Evolutionary conservation across 2,113 vertebrate species (phyloP), one percentile per base, ranked within the genome.

Genomic region (Seriola quinqueradiata): DNA sequence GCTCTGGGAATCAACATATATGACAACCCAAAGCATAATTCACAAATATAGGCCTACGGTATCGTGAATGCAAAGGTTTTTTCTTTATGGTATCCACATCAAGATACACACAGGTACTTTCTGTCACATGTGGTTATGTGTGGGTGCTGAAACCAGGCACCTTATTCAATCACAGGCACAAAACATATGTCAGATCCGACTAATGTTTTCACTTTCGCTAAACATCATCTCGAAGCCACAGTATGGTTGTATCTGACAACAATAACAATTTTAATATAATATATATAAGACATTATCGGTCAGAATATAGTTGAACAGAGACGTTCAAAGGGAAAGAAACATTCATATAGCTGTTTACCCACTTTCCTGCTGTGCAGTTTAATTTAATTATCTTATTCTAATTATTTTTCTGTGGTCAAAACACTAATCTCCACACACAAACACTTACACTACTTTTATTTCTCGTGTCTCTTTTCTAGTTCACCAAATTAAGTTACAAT

Each of bases 321-420:
- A 13, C 13, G 65, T 54, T 73, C 28, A 42, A 59, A 64, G 14
- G 1, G 28, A 77, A 44, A 38, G 3, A 70, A 67, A 76, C 9
- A n/a, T 32, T 42, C 17, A 34, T 19, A 10, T 25, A 17, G 21
- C 19, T 59, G 8, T 79, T 66, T 66, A 63, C n/a, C 25, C 55
- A 3, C n/a, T 25, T 1, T 52, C 28, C 4, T 16, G 23, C 50
- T 32, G 7, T 4, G 17, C 40, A 16, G 36, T 50, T 32, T 48
- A 16, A 78, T 73, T 68, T 14, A 54, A 68, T 61, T 42, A 16
- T 44, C 8, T 12, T 23, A 7, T 48, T 48, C 16, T 21, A 8
- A 52, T 21, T 52, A 48, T 73, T 83, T 77, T 65, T 13, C 46
- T 68, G 66, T 25, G 64, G 25, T 77, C 38, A 76, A 65, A 68